Evolutionary conservation across 64 coral and sea anemone genomes (phyloP).

Genomic region (Hydrozoanthus tunicans): DNA sequence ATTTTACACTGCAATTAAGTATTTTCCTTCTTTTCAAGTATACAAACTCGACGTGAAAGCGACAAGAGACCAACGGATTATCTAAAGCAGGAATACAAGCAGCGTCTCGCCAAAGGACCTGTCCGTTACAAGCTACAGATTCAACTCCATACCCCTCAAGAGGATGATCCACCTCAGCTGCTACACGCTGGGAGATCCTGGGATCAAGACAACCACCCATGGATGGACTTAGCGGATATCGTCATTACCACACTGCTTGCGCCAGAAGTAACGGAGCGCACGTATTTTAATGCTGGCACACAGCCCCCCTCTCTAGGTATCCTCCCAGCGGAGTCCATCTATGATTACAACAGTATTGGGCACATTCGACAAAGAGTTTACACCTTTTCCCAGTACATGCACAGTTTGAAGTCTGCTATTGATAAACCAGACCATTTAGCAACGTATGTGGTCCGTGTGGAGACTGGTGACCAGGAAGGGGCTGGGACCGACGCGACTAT

Average conservation of each 20-base stretch:
- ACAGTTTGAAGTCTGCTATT: slow-evolving; percentile 3
- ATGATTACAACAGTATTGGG: slow-evolving; percentile 67
- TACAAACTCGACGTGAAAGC: slow-evolving; percentile 45
- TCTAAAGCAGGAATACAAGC: slow-evolving; percentile 72
- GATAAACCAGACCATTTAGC: slow-evolving; percentile 34
- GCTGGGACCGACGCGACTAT: slow-evolving; percentile 72
- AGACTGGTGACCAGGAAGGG: slow-evolving; percentile 62
- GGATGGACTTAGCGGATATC: slow-evolving; percentile 71
- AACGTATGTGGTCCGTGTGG: slow-evolving; percentile 52
- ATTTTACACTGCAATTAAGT: not conserved
- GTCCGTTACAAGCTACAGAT: slow-evolving; percentile 71
- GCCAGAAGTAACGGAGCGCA: slow-evolving; percentile 34
- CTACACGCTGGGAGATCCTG: slow-evolving; percentile 67
- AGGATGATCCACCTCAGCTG: slow-evolving; percentile 63
- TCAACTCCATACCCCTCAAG: slow-evolving; percentile 61
- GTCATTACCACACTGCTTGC: slow-evolving; percentile 52
- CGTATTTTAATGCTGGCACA: slow-evolving; percentile 49
- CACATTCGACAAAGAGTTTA: slow-evolving; percentile 40
- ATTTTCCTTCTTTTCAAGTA: not conserved
- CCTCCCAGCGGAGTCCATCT: slow-evolving; percentile 56
- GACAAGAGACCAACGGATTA: slow-evolving; percentile 72
- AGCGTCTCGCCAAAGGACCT: slow-evolving; percentile 53
- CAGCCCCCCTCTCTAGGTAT: slow-evolving; percentile 47
- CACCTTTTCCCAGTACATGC: not conserved
- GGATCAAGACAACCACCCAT: slow-evolving; percentile 66